phyloP scores from a whole-genome alignment of 1,140 invertebrate species.

The Trypoxylus dichotomus region DNA sequence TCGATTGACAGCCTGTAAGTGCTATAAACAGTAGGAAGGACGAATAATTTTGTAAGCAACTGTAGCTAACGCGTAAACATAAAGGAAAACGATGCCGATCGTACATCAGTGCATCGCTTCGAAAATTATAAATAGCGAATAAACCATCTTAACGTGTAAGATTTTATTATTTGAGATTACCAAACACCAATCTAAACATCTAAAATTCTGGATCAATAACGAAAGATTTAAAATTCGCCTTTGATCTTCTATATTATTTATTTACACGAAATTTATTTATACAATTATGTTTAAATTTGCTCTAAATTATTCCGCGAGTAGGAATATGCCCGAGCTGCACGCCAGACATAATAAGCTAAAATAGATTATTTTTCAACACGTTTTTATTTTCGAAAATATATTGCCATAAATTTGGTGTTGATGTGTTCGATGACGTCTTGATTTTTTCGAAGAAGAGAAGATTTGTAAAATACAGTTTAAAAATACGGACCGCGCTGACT shows the following conservation, averaged over 20 bases:
- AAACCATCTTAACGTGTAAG: not conserved
- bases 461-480: conserved; percentile 13
- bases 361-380: conserved; percentile 30
- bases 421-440: conserved; percentile 22
- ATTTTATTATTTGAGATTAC: conserved; percentile 27
- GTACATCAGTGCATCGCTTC: not conserved
- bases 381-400: conserved; percentile 30
- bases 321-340: not conserved
- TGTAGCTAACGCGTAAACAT: not conserved
- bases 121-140: conserved; percentile 23
- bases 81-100: not conserved
- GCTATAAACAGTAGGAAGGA: not conserved
- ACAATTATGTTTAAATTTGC: conserved; percentile 29
- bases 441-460: conserved; percentile 24
- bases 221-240: conserved; percentile 30
- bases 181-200: conserved; percentile 16
- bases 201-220: conserved; percentile 29
- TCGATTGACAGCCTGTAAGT: not conserved
- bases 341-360: conserved; percentile 29
- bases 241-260: conserved; percentile 25
- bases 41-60: too few relatives aligned
- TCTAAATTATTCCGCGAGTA: conserved; percentile 19
- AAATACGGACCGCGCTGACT: not conserved
- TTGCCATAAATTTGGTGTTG: conserved; percentile 23
- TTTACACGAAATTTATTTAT: conserved; percentile 28